Base-by-base conservation (phyloP, 1,140 invertebrate species). In the Asbolus verrucosus region DNA sequence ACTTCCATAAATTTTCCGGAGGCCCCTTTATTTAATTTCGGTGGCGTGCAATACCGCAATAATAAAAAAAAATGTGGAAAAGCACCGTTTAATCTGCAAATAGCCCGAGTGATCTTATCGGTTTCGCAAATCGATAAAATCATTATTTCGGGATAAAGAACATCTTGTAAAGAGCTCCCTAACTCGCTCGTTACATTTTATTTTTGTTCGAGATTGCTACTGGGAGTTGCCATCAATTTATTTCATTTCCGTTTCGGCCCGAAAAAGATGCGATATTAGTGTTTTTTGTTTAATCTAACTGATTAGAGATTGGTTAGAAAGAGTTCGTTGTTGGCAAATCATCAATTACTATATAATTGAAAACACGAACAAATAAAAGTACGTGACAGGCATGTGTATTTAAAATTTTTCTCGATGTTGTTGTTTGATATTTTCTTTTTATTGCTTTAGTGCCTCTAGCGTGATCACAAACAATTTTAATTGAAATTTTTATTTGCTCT, bases 161-260 rank as follows among this genome's bases (percentile, higher is more conserved):
- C 41, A 46, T 46, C 41, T 46, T 46, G 41, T 46, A 46, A 46
- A 46, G 41, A 46, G 41, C 41, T 46, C 19, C 41, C 41, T 46
- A 46, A 46, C 41, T 46, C 19, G 41, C 15, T 46, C 41, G 41
- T 46, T 46, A 46, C 14, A 46, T 46, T 46, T 46, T 46, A 46
- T 46, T 46, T 46, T 46, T 46, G 41, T 46, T 46, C 41, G 41
- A 19, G 41, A 46, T 46, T 46, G 41, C 41, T 46, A 46, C 18
- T 46, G 41, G 41, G 41, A 46, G 19, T 46, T 46, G 41, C 41
- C 41, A 46, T 46, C 41, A 46, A 46, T 46, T 46, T 46, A 46
- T 46, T 46, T 46, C 41, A 16, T 46, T 46, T 46, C 41, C 41
- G 16, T 46, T 46, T 46, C 19, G 19, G 15, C 1, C 16, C 18